Evolutionary conservation across 1,140 invertebrate genomes (phyloP), one percentile per base, ranked within the genome.

Genomic region (Sycophila sp.): DNA sequence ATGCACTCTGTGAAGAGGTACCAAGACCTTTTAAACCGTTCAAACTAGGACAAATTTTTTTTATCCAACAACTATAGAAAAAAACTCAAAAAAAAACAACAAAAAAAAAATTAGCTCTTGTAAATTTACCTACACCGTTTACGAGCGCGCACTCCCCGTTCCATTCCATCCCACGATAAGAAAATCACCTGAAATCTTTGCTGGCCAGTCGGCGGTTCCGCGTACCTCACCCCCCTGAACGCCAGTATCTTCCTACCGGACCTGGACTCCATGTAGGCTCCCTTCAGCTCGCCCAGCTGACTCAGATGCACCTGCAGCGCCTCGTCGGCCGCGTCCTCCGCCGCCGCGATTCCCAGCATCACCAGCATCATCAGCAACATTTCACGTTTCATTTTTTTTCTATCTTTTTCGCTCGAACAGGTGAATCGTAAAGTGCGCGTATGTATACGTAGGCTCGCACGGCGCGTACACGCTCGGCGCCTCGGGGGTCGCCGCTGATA

Each of bases 171-270:
- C n/a, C n/a, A n/a, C n/a, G n/a, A n/a, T n/a, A 38, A 28, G 32
- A 62, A 49, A 49, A 5, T 80, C 75, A 89, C 89, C 79, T 88
- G 83, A 69, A 91, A 91, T 45, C 90, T 83, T 3, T 88, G 78
- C 40, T 87, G 81, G 15, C 89, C 88, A 1, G 88, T 71, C 0
- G 90, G 90, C 15, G 91, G 84, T 75, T 90, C 86, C 1, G 89
- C 91, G 73, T 90, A 92, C 11, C 88, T 87, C n/a, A 92, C 88
- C 1, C 90, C 90, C 28, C 89, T 87, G 63, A 90, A 91, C 15
- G 89, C 87, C 72, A 87, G 89, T 71, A 89, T 90, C 13, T 78
- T 78, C 62, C 85, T 86, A 3, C 88, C 88, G 26, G 82, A 64
- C 53, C 84, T 73, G 8, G 81, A 75, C 38, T 66, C 78, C 49